These are phyloP conservation scores for Nymphicus hollandicus DNA, from an alignment of 2,113 vertebrate genomes.

Conservation along the genomic window DNA sequence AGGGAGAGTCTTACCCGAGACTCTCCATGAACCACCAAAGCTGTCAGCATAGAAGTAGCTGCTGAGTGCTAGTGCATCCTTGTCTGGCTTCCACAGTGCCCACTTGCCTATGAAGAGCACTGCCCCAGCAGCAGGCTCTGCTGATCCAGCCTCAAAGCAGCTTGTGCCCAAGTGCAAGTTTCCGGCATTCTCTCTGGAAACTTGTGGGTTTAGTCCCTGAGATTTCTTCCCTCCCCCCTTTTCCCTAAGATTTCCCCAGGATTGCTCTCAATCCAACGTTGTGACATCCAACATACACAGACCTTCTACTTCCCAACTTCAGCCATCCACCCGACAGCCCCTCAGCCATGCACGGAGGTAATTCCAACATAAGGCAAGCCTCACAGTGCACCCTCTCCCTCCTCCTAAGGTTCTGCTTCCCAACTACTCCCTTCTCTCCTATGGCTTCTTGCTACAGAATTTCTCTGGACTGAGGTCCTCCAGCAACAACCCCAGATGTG, in stretches of 20 bases:
- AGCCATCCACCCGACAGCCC: neutral
- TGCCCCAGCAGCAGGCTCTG: neutral
- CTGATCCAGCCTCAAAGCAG: neutral
- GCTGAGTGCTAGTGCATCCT: neutral
- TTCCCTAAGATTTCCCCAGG: neutral
- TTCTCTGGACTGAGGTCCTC: constrained; percentile 58
- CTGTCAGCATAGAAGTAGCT: neutral
- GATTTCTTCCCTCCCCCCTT: neutral
- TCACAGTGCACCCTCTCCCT: neutral
- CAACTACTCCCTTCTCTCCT: neutral
- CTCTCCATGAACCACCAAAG: neutral
- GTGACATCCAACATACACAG: neutral
- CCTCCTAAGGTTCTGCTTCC: neutral
- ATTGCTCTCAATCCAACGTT: neutral
- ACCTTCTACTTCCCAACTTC: constrained; percentile 1
- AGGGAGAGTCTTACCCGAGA: neutral
- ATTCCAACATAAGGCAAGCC: neutral
- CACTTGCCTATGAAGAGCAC: neutral
- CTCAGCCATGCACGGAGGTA: neutral
- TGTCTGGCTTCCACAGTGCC: neutral
- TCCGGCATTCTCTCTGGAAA: constrained; percentile 17
- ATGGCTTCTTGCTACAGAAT: constrained; percentile 42
- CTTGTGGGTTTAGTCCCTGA: constrained; percentile 2
- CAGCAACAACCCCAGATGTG: neutral
- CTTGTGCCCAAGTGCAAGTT: neutral